Evolutionary conservation across 2,888 invertebrate genomes (phyloP), one percentile per base, ranked within the genome.

Genomic region (Eumerus sabulonum): DNA sequence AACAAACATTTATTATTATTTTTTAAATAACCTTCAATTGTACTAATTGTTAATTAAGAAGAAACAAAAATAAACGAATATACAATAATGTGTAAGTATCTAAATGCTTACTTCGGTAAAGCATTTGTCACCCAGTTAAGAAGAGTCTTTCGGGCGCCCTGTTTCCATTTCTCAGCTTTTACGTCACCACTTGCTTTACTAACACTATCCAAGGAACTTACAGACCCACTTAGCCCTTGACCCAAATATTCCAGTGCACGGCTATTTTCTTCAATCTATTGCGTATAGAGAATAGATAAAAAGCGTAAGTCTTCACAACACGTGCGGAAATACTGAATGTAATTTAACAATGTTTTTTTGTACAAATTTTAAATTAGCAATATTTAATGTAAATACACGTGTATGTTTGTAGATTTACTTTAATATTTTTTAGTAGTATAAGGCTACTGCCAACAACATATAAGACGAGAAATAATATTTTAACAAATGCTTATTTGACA

Each of bases 121-220:
- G 96, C 95, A 87, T 96, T 97, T 83, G 97, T 95, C 76, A 98
- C 98, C 98, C 98, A 98, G 85, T 96, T 94, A 76, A 98, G 90
- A 79, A 98, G 90, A 18, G 97, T 96, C 89, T 96, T 96, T 87
- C 95, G 93, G 68, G 98, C 98, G 53, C 97, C 96, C 87, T 94
- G 94, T 87, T 95, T 96, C 94, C 95, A 95, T 88, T 92, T 92
- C 84, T 93, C 92, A 87, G 90, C 92, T 84, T 89, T 90, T 60
- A 89, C 84, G 83, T 91, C 90, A 86, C 90, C 90, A 50, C 93
- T 93, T 76, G 84, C 85, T 72, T 85, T 87, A 71, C 94, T 93
- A 79, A 94, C 92, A 79, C 95, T 95, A 88, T 96, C 96, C 86
- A 96, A 90, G 73, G 94, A 94, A 90, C 95, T 94, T 82, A 94